Evolutionary conservation across 2,113 vertebrate genomes (phyloP), one percentile per base, ranked within the genome.

Genomic region (Hypomesus transpacificus): DNA sequence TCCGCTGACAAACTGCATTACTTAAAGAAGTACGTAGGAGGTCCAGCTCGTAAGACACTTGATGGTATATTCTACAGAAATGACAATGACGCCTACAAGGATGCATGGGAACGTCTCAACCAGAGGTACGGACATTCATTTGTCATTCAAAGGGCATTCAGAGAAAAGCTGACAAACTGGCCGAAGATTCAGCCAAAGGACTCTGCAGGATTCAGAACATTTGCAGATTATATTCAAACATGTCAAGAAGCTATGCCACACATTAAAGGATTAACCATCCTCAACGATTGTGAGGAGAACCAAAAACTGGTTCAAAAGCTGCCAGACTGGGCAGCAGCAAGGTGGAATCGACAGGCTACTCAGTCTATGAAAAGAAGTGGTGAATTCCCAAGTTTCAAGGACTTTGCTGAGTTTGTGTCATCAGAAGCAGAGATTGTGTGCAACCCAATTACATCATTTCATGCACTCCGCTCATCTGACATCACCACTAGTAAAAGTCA

Each of bases 351-450:
- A 3, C 53, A 9, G 9, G 53, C 14, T 53, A n/a, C 53, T 17
- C 53, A 54, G 53, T n/a, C 3, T 11, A 17, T 54, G 53, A 17
- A 14, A 16, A 16, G 9, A n/a, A 54, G 14, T 17, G 14, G 18
- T 66, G 60, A 70, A 6, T 57, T 75, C 31, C 74, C 74, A 39
- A 75, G 53, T 53, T 70, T 75, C 31, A 65, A 70, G 52, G 68
- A 70, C 21, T 70, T 75, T 46, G 59, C 60, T 17, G 52, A 46
- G 16, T 75, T 65, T 17, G 31, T 65, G 68, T 56, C 24, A 14
- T 46, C 62, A 11, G 74, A 75, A 28, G 59, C 68, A 7, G 51
- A 64, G 17, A 60, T 68, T 13, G 50, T 62, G 18, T 66, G 62
- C 46, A 73, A 73, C 31, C 71, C 71, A 57, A 39, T 66, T 21